Base-by-base conservation (phyloP, 64 coral and sea anemone species). In the Pachyseris speciosa region DNA sequence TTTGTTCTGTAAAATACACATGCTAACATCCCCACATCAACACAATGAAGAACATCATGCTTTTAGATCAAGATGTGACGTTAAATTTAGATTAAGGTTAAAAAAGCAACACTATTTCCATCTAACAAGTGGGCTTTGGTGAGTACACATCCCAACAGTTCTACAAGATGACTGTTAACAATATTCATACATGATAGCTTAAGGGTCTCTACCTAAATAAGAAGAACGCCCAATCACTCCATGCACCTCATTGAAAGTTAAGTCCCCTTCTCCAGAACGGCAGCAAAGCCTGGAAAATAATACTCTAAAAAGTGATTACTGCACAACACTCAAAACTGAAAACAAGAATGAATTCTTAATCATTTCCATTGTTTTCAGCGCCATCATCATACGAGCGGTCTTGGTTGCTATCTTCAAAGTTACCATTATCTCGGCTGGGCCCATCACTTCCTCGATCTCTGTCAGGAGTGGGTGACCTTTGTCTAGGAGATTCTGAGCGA, bases 401-500 rank as follows among this genome's bases (percentile, higher is more conserved):
- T 29, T 77, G 51, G 16, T 90, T 24, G 58, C 70, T 67, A 24
- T 20, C 40, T 36, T 31, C 44, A 68, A 31, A n/a, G 45, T 33
- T 64, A 27, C 63, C 88, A 70, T 80, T 63, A 38, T 81, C 50
- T 34, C 24, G 9, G 37, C 37, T 78, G 13, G 77, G 59, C 25
- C 39, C 37, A 15, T 69, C 91, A 28, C 15, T 41, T 60, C 64
- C 84, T 51, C 57, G n/a, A 22, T 60, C 64, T 60, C 63, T 87
- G 25, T 61, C 73, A 27, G 94, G 84, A 67, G 84, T 83, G 13
- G 20, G 28, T 3, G 94, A 96, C 3, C 84, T 83, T 65, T 90
- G 79, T 33, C 45, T 40, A 24, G 93, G 93, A 33, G 93, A 95
- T 58, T 41, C 51, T 40, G 94, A 96, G 8, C 57, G 95, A 51